A percentile compares a stretch with the other conserved stretches of the same genome.
Conservation (phyloP, 2,888 invertebrate species). For the Noctuana brunneofusca region DNA sequence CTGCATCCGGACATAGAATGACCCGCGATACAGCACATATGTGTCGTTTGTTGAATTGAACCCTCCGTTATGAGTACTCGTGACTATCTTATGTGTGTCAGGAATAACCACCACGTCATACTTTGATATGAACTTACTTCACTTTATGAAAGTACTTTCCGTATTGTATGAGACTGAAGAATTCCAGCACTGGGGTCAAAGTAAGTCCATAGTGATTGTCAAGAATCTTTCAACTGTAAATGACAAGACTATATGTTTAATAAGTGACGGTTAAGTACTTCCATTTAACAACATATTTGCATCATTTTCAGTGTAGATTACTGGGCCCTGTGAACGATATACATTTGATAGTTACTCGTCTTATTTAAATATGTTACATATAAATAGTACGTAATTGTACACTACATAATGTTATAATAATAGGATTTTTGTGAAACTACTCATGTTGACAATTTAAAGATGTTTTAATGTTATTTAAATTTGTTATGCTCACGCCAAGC, state of each 20-base stretch:
- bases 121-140: not conserved
- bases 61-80: not conserved
- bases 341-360: not conserved
- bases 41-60: constrained; percentile 4
- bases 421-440: not conserved
- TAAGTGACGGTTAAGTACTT: no score
- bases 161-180: not conserved
- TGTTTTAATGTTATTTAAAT: constrained; percentile 7
- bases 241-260: no score
- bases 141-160: no score
- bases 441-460: constrained; percentile 7
- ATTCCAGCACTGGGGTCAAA: not conserved
- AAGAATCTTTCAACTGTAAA: no score
- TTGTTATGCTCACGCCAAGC: constrained; percentile 9
- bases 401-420: not conserved
- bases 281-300: not conserved
- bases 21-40: constrained; percentile 4
- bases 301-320: not conserved
- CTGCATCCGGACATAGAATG: constrained; percentile 44
- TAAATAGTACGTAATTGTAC: constrained; percentile 1
- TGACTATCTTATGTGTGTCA: not conserved
- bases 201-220: not conserved
- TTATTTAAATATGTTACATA: not conserved
- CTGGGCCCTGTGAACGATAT: not conserved
- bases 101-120: not conserved